A percentile compares a stretch with the other conserved stretches of the same genome.
Conservation (phyloP, 2,797 vertebrate genomes). For the Chiloscyllium punctatum region DNA sequence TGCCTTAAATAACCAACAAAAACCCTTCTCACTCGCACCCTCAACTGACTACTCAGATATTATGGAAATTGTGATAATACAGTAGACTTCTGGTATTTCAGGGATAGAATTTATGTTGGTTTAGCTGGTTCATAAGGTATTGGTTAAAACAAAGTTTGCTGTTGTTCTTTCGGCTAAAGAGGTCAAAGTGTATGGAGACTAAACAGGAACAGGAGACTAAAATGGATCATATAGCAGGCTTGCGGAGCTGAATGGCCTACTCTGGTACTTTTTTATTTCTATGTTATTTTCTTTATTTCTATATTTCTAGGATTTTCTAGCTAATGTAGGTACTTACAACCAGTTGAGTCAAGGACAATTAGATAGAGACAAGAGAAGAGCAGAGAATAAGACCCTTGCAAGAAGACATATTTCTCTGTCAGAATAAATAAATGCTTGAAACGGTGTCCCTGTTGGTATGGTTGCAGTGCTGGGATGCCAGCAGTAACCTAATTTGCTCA, state of each 20-base stretch:
- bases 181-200: no score
- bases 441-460: not conserved
- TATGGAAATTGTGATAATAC: no score
- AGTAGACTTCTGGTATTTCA: no score
- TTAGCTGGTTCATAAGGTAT: no score
- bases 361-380: not conserved
- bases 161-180: no score
- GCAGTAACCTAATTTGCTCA: not conserved
- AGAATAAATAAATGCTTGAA: slow-evolving; percentile 9
- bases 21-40: no score
- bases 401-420: not conserved
- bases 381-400: not conserved
- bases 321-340: not conserved
- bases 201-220: no score
- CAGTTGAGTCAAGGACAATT: not conserved
- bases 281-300: not conserved
- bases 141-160: no score
- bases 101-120: no score
- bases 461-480: not conserved
- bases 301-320: not conserved
- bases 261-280: not conserved
- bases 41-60: no score
- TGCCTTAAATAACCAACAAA: no score
- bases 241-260: no score
- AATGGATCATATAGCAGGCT: not conserved